Evolutionary conservation across 2,888 invertebrate genomes (phyloP).

Genomic region (Opisthograptis luteolata): DNA sequence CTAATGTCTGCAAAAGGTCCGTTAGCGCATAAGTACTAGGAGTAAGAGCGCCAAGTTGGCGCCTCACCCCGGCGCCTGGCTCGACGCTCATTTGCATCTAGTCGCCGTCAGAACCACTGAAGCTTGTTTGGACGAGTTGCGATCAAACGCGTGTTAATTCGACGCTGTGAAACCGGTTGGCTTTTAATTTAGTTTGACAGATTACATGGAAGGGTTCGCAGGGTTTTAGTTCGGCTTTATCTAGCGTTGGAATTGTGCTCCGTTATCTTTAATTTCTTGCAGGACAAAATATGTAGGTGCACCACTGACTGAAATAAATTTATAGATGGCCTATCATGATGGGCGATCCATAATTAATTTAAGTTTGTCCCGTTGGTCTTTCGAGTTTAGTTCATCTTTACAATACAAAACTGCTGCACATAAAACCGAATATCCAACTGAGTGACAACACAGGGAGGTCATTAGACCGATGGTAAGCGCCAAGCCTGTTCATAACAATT

Average conservation of each 20-base stretch:
- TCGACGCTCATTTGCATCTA: constrained; percentile 45
- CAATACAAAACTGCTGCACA: no score
- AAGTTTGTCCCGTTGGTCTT: no score
- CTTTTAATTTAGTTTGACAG: constrained; percentile 23
- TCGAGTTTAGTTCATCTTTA: no score
- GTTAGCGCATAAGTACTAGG: constrained; percentile 12
- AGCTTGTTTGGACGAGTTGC: constrained; percentile 32
- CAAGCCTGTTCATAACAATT: no score
- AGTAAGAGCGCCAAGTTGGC: constrained; percentile 21
- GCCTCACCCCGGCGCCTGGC: constrained; percentile 37
- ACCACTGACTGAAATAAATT: no score
- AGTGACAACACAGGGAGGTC: no score
- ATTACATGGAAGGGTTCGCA: constrained; percentile 7
- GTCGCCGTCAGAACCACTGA: constrained; percentile 28
- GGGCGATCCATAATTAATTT: no score
- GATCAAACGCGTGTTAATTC: constrained; percentile 35
- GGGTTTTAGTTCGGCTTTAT: not conserved
- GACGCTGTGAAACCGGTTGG: constrained; percentile 9
- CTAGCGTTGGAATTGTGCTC: not conserved
- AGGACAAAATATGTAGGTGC: no score
- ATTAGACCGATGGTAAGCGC: no score
- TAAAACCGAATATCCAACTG: no score
- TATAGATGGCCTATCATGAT: no score
- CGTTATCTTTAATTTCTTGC: no score
- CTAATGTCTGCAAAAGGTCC: constrained; percentile 12